Percentiles rank a stretch among this genome's conserved stretches.
Evolutionary conservation across 2,797 vertebrate genomes (phyloP).

Genomic region (Orientallactaga sibirica): DNA sequence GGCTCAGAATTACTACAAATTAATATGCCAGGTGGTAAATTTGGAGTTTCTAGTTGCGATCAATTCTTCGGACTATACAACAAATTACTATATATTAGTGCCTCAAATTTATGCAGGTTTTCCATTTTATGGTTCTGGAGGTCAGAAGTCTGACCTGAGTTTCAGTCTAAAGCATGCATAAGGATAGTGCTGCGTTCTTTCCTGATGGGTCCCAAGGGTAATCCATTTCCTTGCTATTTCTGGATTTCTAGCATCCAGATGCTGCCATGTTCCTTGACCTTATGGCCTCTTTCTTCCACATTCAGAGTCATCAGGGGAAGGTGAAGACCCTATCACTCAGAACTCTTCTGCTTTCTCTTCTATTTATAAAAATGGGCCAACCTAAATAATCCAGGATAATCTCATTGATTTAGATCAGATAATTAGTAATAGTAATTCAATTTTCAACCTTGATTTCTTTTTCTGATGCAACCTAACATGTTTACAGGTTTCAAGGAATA

Average conservation of each 20-base stretch:
- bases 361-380: background rate
- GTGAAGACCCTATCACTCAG: background rate
- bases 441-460: background rate
- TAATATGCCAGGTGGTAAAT: background rate
- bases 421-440: background rate
- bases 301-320: background rate
- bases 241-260: background rate
- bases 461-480: background rate
- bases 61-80: background rate
- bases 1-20: background rate
- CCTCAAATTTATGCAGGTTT: background rate
- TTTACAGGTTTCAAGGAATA: background rate
- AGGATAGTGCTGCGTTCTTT: background rate
- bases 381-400: background rate
- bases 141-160: background rate
- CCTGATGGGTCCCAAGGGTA: rapidly evolving
- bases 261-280: background rate
- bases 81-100: background rate
- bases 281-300: background rate
- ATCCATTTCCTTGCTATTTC: background rate
- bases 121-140: background rate
- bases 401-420: background rate
- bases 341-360: background rate
- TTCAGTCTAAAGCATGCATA: background rate
- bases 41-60: background rate